Evolutionary conservation across 2,797 vertebrate species (phyloP), one percentile per base, ranked within the genome.

Genomic region (Orestias chungarensis): DNA sequence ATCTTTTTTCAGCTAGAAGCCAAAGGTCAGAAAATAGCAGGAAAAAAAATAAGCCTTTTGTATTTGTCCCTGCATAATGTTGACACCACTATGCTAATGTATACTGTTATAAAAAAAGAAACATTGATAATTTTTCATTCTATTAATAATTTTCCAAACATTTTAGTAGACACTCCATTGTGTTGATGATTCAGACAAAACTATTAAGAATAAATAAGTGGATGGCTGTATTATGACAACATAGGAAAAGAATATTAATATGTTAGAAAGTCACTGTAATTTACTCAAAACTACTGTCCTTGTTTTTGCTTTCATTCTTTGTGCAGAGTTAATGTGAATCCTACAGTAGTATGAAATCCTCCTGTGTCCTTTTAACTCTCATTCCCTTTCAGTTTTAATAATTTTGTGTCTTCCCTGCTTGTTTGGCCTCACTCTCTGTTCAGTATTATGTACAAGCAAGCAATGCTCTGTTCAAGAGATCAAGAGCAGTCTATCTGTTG

Each of bases 301-400:
- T 78, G 61, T 76, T 77, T 50, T 66, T 38, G 42, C 31, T 54
- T 46, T 71, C 74, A 47, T 79, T 64, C 52, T 50, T 38, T 72
- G 71, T 1, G 71, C 54, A 59, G 25, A 69, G 66, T 52, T 64
- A n/a, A 75, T 64, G 61, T 52, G 64, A 71, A 76, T 76, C 23
- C 54, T 62, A 43, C 74, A 59, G 44, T 10, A 43, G 68, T 46
- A 35, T 68, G 31, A 61, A 62, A 12, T n/a, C 54, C 71, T 61
- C n/a, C 23, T 62, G 68, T 66, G 9, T 81, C 52, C 74, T 27
- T 76, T 72, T 12, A 76, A 64, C 65, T 40, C 1, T 78, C 27
- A 9, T 43, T 29, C 10, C 68, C 67, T 84, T 67, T 78, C 66
- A 81, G 68, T 78, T 85, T 85, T 44, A 38, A 6, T 73, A 38